Conservation (phyloP, 2,888 invertebrate genomes). For the Drosophila ustulata region DNA sequence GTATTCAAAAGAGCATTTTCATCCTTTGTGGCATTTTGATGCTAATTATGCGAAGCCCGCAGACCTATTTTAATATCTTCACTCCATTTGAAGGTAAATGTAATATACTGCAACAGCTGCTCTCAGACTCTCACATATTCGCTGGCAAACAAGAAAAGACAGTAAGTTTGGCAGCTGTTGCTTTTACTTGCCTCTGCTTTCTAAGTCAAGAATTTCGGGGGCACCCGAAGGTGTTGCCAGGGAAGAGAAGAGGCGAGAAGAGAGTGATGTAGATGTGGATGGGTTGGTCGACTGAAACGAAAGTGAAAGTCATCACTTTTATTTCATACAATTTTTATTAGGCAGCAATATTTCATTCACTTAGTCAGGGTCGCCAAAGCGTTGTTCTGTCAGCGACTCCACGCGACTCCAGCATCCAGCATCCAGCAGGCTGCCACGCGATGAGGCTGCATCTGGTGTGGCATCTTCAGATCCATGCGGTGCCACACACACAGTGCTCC, state of each 20-base stretch:
- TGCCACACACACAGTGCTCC: neutral
- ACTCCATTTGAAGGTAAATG: neutral
- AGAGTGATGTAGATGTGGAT: neutral
- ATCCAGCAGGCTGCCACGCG: neutral
- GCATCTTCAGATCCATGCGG: slow-evolving; percentile 1
- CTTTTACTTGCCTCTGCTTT: slow-evolving; percentile 19
- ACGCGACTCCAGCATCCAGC: neutral
- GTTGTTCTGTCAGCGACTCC: slow-evolving; percentile 50
- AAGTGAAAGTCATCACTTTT: slow-evolving; percentile 80
- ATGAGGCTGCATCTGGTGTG: slow-evolving; percentile 37
- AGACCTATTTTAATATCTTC: slow-evolving; percentile 17
- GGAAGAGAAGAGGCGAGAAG: neutral
- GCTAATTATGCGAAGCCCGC: slow-evolving; percentile 17
- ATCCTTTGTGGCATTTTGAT: slow-evolving; percentile 1
- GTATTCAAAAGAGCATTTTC: slow-evolving; percentile 1
- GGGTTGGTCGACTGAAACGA: slow-evolving; percentile 27
- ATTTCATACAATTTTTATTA: slow-evolving; percentile 79
- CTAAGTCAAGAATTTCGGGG: no score
- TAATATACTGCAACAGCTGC: slow-evolving; percentile 58
- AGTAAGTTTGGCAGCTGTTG: slow-evolving; percentile 36
- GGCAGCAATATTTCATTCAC: slow-evolving; percentile 77
- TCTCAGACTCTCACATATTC: neutral
- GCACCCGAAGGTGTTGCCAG: neutral
- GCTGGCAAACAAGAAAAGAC: slow-evolving; percentile 4
- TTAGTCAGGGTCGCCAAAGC: slow-evolving; percentile 62